Percentiles rank a stretch among this genome's conserved stretches.
Conservation (phyloP, 2,888 invertebrate species). For the Julus scanicus region DNA sequence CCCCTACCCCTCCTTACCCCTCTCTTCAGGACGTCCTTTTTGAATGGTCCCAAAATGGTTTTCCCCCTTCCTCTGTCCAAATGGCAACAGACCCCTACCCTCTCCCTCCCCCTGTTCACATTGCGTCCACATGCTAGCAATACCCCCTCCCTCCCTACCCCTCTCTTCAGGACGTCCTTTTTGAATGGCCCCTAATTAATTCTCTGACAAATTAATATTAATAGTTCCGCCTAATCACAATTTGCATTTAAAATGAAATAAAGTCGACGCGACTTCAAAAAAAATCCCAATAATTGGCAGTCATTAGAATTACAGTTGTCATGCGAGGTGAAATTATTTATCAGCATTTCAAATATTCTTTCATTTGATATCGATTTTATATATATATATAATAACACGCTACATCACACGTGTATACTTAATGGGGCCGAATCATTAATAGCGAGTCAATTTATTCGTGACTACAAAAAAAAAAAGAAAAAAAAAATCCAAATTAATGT, state of each 20-base stretch:
- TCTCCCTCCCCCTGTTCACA: too few species aligned
- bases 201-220: background rate
- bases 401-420: background rate
- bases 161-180: too few species aligned
- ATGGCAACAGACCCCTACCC: too few species aligned
- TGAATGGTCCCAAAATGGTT: too few species aligned
- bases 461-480: background rate
- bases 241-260: background rate
- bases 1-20: too few species aligned
- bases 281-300: background rate
- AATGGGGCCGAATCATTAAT: background rate
- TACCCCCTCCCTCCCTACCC: too few species aligned
- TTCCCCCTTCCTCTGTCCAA: too few species aligned
- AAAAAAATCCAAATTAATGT: constrained; percentile 35
- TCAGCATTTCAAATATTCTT: constrained; percentile 6
- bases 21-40: too few species aligned
- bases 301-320: constrained; percentile 14
- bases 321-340: constrained; percentile 6
- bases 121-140: too few species aligned
- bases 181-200: background rate
- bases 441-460: constrained; percentile 40
- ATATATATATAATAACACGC: background rate
- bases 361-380: constrained; percentile 7
- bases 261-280: background rate
- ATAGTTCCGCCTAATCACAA: background rate